These are phyloP conservation scores for Wiebesia pumilae DNA, from an alignment of 1,140 invertebrate genomes.

Conservation along the genomic window DNA sequence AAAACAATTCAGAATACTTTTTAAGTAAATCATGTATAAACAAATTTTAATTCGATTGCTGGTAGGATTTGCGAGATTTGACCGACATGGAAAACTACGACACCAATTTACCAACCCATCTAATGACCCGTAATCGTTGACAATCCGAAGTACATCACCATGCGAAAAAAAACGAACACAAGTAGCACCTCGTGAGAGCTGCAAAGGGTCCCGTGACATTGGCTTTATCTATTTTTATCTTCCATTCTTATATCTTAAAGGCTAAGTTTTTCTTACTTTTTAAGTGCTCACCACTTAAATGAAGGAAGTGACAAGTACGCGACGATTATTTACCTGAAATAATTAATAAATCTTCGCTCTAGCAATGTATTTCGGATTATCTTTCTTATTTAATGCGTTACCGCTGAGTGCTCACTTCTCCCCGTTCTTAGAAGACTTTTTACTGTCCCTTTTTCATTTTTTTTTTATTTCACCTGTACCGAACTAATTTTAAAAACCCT, in stretches of 20 bases:
- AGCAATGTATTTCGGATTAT: not conserved
- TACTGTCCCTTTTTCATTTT: conserved; percentile 8
- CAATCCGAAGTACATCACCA: conserved; percentile 33
- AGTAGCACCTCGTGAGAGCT: conserved; percentile 62
- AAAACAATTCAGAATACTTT: not conserved
- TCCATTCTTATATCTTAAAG: conserved; percentile 46
- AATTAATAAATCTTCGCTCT: conserved; percentile 14
- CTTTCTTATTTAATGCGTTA: not conserved
- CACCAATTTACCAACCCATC: conserved; percentile 1
- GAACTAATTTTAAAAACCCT: conserved; percentile 66
- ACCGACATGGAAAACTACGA: conserved; percentile 53
- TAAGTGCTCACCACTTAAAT: conserved; percentile 8
- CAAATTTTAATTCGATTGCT: not conserved
- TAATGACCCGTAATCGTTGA: not conserved
- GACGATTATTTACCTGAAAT: conserved; percentile 45
- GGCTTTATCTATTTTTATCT: conserved; percentile 51
- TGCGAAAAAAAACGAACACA: conserved; percentile 50
- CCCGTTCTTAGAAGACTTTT: conserved; percentile 9
- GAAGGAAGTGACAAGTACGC: conserved; percentile 25
- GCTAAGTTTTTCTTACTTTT: conserved; percentile 34
- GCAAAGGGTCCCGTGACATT: conserved; percentile 65
- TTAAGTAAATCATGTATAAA: not conserved
- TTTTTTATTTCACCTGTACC: conserved; percentile 37
- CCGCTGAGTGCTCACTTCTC: conserved; percentile 36
- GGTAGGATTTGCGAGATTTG: conserved; percentile 8